Conservation (phyloP, 2,797 vertebrate genomes). For the Geotrypetes seraphini region DNA sequence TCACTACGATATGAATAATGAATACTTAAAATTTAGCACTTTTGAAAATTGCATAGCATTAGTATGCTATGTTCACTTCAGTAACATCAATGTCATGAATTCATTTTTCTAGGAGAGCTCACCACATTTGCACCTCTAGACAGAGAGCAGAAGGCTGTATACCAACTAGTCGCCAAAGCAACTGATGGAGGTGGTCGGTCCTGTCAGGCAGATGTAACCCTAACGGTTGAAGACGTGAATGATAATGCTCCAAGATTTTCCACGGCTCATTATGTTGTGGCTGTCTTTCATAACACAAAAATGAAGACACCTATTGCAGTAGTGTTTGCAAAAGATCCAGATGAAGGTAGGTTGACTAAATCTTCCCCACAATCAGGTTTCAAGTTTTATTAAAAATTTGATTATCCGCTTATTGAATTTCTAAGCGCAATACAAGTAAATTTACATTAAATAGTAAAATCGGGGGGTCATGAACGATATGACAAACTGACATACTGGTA, state of each 20-base stretch:
- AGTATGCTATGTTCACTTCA: neutral
- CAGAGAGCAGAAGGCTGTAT: conserved; percentile 64
- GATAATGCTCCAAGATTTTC: conserved; percentile 85
- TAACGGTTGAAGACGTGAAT: conserved; percentile 79
- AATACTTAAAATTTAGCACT: too few relatives aligned
- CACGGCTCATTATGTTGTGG: conserved; percentile 75
- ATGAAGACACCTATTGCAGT: conserved; percentile 80
- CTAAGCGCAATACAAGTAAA: too few relatives aligned
- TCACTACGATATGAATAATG: too few relatives aligned
- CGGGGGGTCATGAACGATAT: too few relatives aligned
- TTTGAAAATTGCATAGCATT: too few relatives aligned
- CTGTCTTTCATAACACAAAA: conserved; percentile 90
- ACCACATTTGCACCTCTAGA: conserved; percentile 71
- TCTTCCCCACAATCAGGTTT: too few relatives aligned
- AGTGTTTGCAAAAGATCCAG: conserved; percentile 81
- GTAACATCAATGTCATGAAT: conserved; percentile 1
- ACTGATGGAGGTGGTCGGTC: conserved; percentile 88
- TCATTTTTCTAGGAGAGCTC: conserved; percentile 68
- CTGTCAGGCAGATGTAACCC: conserved; percentile 75
- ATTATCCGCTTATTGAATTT: too few relatives aligned
- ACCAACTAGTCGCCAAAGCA: conserved; percentile 77
- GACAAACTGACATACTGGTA: too few relatives aligned
- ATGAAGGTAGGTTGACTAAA: conserved; percentile 78
- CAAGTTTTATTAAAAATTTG: too few relatives aligned
- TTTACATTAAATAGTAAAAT: too few relatives aligned